phyloP scores from a whole-genome alignment of 2,888 invertebrate genomes.

The Agrotis clavis region DNA sequence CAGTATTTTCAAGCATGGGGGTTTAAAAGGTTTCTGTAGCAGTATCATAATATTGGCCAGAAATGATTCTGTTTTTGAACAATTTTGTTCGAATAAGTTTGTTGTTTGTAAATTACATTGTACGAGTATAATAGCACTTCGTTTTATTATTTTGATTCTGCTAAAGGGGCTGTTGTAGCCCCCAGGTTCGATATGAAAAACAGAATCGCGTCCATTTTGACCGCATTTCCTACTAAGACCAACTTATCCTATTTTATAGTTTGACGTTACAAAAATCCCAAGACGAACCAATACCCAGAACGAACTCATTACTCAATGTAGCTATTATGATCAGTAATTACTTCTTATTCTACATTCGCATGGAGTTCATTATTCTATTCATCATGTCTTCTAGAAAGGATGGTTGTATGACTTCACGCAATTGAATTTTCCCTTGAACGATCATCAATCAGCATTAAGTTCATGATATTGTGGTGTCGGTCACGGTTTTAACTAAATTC shows the following conservation, averaged over 20 bases:
- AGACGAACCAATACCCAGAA: slow-evolving; percentile 24
- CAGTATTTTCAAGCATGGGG: not conserved
- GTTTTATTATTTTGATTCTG: too few relatives aligned
- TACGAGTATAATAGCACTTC: too few relatives aligned
- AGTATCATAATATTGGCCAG: too few relatives aligned
- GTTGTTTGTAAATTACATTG: too few relatives aligned
- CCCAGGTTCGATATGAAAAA: not conserved
- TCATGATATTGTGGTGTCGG: slow-evolving; percentile 20
- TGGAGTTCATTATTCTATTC: slow-evolving; percentile 27
- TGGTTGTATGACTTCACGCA: slow-evolving; percentile 4
- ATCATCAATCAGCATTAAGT: slow-evolving; percentile 47
- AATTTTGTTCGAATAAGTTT: too few relatives aligned
- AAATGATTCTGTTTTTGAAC: too few relatives aligned
- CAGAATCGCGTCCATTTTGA: not conserved
- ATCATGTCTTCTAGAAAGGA: slow-evolving; percentile 39
- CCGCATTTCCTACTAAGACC: not conserved
- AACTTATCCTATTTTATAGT: not conserved
- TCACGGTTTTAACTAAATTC: slow-evolving; percentile 5
- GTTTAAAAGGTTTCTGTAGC: too few relatives aligned
- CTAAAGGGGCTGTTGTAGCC: too few relatives aligned
- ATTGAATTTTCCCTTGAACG: slow-evolving; percentile 29
- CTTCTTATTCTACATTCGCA: slow-evolving; percentile 23
- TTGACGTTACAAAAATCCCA: slow-evolving; percentile 8
- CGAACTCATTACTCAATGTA: slow-evolving; percentile 28
- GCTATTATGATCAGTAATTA: slow-evolving; percentile 40